Conservation (phyloP, 2,888 invertebrate species). For the Crematogaster levior region DNA sequence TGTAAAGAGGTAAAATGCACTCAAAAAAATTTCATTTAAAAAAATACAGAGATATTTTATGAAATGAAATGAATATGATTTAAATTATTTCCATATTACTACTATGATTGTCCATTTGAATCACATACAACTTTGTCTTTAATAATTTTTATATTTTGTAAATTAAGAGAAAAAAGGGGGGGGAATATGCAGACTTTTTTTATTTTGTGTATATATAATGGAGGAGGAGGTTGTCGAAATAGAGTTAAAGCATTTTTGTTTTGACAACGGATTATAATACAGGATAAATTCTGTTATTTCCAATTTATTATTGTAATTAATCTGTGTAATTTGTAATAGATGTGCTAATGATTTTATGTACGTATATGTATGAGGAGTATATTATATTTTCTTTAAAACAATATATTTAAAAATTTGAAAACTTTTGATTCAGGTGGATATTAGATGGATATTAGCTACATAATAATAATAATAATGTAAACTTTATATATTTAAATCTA, state of each 20-base stretch:
- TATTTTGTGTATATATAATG: neutral
- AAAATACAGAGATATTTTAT: no score
- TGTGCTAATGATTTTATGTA: neutral
- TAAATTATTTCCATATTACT: neutral
- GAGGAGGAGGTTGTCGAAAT: neutral
- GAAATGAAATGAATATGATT: neutral
- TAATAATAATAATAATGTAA: neutral
- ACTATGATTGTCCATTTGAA: neutral
- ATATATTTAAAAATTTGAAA: neutral
- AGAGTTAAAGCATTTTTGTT: neutral
- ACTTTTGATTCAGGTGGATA: neutral
- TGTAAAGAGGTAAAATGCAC: neutral
- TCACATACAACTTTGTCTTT: neutral
- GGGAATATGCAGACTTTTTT: neutral
- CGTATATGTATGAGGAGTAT: neutral
- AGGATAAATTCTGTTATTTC: neutral
- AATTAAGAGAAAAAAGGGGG: neutral
- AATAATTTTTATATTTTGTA: neutral
- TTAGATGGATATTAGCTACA: no score
- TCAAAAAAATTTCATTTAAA: neutral
- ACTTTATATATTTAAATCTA: slow-evolving; percentile 11
- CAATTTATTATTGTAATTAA: neutral
- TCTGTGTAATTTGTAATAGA: neutral
- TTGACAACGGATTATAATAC: neutral
- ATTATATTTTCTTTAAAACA: neutral